Evolutionary conservation across 1,140 invertebrate genomes (phyloP).

Genomic region (Papilio glaucus): DNA sequence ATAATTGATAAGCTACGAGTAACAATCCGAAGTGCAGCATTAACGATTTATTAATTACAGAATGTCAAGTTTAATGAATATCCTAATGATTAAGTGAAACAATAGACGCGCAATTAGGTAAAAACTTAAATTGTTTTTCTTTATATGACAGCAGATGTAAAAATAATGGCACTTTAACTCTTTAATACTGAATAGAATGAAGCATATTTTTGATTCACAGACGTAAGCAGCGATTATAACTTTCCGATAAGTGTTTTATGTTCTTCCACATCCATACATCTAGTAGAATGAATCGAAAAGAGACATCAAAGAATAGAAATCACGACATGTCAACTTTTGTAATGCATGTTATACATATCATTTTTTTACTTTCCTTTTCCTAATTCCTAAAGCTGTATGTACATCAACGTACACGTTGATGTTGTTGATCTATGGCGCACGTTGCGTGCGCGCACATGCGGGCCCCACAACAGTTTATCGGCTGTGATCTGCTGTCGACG

Average conservation of each 20-base stretch:
- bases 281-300: too few relatives aligned
- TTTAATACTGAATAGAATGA: too few relatives aligned
- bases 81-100: conserved; percentile 45
- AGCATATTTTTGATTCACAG: too few relatives aligned
- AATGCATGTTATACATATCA: not conserved
- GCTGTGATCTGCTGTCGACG: conserved; percentile 60
- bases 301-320: too few relatives aligned
- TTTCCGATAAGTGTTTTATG: too few relatives aligned
- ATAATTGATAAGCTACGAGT: not conserved
- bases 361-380: too few relatives aligned
- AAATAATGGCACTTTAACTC: too few relatives aligned
- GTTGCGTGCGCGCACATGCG: conserved; percentile 78
- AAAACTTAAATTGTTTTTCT: too few relatives aligned
- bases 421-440: conserved; percentile 49
- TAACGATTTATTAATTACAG: conserved; percentile 75
- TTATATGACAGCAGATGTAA: too few relatives aligned
- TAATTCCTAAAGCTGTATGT: conserved; percentile 4
- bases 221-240: too few relatives aligned
- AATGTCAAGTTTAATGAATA: conserved; percentile 42
- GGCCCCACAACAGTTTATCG: conserved; percentile 67
- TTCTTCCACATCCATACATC: too few relatives aligned
- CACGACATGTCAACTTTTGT: too few relatives aligned
- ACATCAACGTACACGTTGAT: not conserved
- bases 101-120: conserved; percentile 38
- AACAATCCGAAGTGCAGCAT: conserved; percentile 49